phyloP scores from a whole-genome alignment of 2,888 invertebrate species.

The Harpalus rufipes region DNA sequence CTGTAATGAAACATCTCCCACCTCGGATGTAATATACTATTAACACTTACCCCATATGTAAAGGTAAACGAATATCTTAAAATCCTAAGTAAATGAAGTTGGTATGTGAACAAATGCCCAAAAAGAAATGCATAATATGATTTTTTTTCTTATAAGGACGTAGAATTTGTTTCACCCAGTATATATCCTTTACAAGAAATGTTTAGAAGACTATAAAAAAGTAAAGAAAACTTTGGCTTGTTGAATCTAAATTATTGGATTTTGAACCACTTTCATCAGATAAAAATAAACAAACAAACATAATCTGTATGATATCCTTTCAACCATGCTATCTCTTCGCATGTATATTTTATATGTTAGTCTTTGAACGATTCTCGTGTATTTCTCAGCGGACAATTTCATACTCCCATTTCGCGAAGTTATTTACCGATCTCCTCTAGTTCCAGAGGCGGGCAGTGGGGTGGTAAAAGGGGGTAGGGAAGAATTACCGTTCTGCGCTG shows the following conservation, averaged over 20 bases:
- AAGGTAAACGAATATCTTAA: no score
- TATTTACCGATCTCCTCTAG: slow-evolving; percentile 15
- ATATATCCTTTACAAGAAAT: neutral
- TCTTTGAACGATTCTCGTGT: slow-evolving; percentile 2
- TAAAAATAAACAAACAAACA: neutral
- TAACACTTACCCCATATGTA: no score
- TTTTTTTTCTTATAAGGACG: no score
- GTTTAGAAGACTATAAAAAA: neutral
- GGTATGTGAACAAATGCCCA: no score
- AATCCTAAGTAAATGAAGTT: no score
- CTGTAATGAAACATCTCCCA: no score
- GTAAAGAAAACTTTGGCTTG: neutral
- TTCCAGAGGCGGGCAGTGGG: neutral
- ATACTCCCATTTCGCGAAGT: slow-evolving; percentile 37
- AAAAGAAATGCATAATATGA: no score
- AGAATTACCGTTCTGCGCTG: slow-evolving; percentile 26
- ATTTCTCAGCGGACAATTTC: slow-evolving; percentile 45
- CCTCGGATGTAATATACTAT: no score
- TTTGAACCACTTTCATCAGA: neutral
- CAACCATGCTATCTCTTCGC: neutral
- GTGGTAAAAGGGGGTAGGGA: neutral
- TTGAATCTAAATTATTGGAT: neutral
- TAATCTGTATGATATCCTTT: neutral
- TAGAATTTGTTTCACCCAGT: no score
- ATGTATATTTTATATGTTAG: neutral